Percentiles rank a stretch among this genome's conserved stretches.
Conservation (phyloP, 23 tunicate species). For the Trididemnum nubilum region DNA sequence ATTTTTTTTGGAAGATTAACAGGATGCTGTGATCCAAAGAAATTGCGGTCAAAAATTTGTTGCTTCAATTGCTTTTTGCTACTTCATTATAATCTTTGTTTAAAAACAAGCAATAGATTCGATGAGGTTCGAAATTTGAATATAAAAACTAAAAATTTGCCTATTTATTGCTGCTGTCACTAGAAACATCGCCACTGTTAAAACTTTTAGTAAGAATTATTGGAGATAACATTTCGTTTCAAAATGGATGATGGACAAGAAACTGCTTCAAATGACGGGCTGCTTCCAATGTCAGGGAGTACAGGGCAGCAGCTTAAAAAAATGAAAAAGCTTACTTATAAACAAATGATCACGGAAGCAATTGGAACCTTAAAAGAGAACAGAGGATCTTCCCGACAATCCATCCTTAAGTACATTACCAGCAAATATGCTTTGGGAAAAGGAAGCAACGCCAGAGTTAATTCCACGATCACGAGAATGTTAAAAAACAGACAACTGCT, state of each 20-base stretch:
- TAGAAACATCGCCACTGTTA: no score
- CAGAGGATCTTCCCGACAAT: constrained; percentile 16
- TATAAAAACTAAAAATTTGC: no score
- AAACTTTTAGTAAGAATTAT: no score
- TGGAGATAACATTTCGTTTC: background rate
- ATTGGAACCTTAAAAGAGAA: constrained; percentile 5
- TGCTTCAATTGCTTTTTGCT: no score
- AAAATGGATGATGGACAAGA: constrained; percentile 4
- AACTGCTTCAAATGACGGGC: background rate
- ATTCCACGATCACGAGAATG: constrained; percentile 16
- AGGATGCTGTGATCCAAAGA: no score
- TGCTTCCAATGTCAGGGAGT: background rate
- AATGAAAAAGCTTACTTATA: background rate
- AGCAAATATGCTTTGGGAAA: background rate
- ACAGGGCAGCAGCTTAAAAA: background rate
- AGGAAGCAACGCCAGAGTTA: background rate
- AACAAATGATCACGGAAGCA: constrained; percentile 20
- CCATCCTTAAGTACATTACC: constrained; percentile 4
- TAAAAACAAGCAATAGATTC: no score
- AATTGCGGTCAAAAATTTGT: no score
- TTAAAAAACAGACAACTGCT: constrained; percentile 1
- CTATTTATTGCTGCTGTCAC: no score
- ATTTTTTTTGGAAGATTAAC: no score
- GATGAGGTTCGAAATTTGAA: no score
- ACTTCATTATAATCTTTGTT: no score